Percentiles rank a stretch among this genome's conserved stretches.
Evolutionary conservation across 2,113 vertebrate genomes (phyloP).

Genomic region (Corythoichthys haematopterus): DNA sequence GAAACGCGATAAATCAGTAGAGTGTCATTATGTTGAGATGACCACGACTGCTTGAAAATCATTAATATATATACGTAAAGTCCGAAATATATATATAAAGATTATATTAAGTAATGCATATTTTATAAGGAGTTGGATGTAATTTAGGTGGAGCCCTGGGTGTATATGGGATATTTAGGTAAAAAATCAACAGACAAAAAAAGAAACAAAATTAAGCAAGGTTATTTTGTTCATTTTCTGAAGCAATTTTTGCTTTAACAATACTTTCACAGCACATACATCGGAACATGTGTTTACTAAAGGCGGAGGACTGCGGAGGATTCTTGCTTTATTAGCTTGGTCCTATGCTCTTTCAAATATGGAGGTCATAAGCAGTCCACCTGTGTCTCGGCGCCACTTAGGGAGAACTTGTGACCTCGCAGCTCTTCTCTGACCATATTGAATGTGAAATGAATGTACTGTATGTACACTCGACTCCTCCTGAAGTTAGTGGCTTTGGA

Average conservation of each 20-base stretch:
- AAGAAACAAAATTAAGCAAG: conserved; percentile 7
- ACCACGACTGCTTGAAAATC: conserved; percentile 55
- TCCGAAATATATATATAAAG: conserved; percentile 69
- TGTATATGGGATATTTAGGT: conserved; percentile 40
- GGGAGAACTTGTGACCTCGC: conserved; percentile 61
- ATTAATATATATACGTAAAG: conserved; percentile 56
- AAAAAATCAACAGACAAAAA: background rate
- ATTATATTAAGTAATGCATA: conserved; percentile 48
- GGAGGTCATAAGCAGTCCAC: background rate
- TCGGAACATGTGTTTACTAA: background rate
- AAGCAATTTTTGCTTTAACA: conserved; percentile 8
- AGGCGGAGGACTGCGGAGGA: background rate
- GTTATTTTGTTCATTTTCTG: background rate
- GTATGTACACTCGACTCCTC: conserved; percentile 79
- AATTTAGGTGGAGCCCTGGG: conserved; percentile 45
- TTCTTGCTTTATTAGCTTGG: no score
- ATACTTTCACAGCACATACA: conserved; percentile 27
- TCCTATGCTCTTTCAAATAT: background rate
- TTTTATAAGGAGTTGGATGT: conserved; percentile 53
- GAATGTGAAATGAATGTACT: conserved; percentile 83
- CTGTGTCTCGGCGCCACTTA: conserved; percentile 45
- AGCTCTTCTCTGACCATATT: conserved; percentile 74
- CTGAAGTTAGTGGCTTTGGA: conserved; percentile 69
- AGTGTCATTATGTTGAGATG: conserved; percentile 50
- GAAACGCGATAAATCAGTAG: conserved; percentile 41